A percentile compares a stretch with the other conserved stretches of the same genome.
These are phyloP conservation scores for Apodemia duryi DNA, from an alignment of 2,888 invertebrate species.

Conservation along the genomic window DNA sequence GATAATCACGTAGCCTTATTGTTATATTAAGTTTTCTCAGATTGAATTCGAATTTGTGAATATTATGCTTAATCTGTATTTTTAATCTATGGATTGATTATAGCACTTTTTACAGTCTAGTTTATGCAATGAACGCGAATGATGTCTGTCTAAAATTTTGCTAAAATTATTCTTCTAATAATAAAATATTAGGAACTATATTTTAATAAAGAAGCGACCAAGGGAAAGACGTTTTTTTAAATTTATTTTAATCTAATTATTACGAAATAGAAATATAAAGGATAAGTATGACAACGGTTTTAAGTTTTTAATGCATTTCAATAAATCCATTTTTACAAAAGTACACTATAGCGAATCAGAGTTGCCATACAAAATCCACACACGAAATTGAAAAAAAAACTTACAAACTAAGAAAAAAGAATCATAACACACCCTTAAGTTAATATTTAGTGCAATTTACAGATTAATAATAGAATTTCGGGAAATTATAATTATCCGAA, in stretches of 20 bases:
- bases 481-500: constrained; percentile 33
- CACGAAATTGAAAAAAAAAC: constrained; percentile 56
- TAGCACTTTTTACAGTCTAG: constrained; percentile 11
- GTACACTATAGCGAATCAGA: constrained; percentile 4
- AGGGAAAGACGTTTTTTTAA: constrained; percentile 43
- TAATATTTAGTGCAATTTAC: constrained; percentile 48
- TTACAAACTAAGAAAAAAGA: constrained; percentile 61
- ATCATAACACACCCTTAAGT: constrained; percentile 48
- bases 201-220: constrained; percentile 55
- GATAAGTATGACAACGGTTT: constrained; percentile 26
- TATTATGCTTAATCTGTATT: constrained; percentile 17
- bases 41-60: not conserved
- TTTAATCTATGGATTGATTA: constrained; percentile 1
- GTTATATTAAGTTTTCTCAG: not conserved
- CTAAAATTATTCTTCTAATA: constrained; percentile 29
- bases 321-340: constrained; percentile 13
- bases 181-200: constrained; percentile 59
- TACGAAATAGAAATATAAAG: constrained; percentile 31
- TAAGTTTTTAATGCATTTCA: constrained; percentile 8
- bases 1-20: not conserved
- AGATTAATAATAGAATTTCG: constrained; percentile 36
- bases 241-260: constrained; percentile 32
- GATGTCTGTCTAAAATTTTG: constrained; percentile 13
- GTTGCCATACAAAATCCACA: constrained; percentile 34
- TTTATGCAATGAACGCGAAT: constrained; percentile 18